Percentiles rank a stretch among this genome's conserved stretches.
These are phyloP conservation scores for Argopecten irradians DNA, from an alignment of 1,140 invertebrate genomes.

Conservation along the genomic window DNA sequence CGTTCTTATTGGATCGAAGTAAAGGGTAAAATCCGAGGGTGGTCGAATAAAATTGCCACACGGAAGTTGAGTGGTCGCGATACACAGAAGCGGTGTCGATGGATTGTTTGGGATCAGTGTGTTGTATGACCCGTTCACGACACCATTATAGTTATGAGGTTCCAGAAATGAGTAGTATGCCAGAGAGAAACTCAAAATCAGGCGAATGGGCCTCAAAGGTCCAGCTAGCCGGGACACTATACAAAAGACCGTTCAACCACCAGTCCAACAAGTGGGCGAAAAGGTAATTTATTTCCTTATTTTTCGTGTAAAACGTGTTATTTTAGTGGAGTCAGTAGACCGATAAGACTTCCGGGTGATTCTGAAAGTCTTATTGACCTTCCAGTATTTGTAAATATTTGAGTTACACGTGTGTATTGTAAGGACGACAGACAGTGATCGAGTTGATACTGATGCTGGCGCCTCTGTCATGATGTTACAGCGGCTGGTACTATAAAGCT, in stretches of 20 bases:
- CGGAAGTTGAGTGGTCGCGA: conserved; percentile 4
- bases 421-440: background rate
- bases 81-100: conserved; percentile 24
- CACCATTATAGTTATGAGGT: background rate
- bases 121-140: background rate
- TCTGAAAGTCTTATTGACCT: background rate
- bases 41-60: background rate
- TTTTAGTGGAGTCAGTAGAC: background rate
- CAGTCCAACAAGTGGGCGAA: conserved; percentile 65
- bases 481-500: background rate
- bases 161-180: conserved; percentile 52
- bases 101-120: conserved; percentile 39
- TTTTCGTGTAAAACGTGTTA: background rate
- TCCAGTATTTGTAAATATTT: background rate
- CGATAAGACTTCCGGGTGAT: background rate
- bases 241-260: conserved; percentile 63
- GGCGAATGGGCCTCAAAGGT: conserved; percentile 50
- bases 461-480: background rate
- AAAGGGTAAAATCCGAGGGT: background rate
- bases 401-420: background rate
- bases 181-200: conserved; percentile 42
- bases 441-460: background rate
- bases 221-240: conserved; percentile 57
- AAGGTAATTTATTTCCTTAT: conserved; percentile 51
- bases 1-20: background rate